Evolutionary conservation across 2,888 invertebrate genomes (phyloP).

Genomic region (Leucoma salicis): DNA sequence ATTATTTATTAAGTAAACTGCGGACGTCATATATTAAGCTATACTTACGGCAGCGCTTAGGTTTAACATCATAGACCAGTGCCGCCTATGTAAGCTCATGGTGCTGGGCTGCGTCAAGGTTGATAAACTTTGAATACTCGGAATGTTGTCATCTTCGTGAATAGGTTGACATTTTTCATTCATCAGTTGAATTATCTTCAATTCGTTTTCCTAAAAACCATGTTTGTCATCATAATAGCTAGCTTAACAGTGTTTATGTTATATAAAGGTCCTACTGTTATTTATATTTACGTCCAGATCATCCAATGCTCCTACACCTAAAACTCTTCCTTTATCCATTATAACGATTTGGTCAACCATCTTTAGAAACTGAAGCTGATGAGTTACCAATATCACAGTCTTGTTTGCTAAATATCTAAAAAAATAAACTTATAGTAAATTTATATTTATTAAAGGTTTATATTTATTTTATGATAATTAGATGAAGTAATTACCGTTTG

Average conservation of each 20-base stretch:
- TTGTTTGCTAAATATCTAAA: slow-evolving; percentile 82
- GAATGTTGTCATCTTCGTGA: slow-evolving; percentile 48
- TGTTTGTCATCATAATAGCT: neutral
- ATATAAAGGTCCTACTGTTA: too few species aligned
- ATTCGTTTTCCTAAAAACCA: slow-evolving; percentile 48
- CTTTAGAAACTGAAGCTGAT: slow-evolving; percentile 91
- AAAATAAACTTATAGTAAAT: neutral
- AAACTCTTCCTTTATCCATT: slow-evolving; percentile 63
- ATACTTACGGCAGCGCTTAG: slow-evolving; percentile 48
- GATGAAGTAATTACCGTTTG: slow-evolving; percentile 49
- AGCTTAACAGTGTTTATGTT: too few species aligned
- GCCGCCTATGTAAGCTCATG: slow-evolving; percentile 53
- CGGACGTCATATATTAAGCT: too few species aligned
- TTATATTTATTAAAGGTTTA: neutral
- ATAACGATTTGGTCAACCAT: slow-evolving; percentile 83
- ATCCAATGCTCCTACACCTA: slow-evolving; percentile 61
- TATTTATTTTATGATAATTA: neutral
- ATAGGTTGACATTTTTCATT: slow-evolving; percentile 60
- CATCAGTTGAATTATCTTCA: slow-evolving; percentile 64
- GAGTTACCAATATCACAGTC: slow-evolving; percentile 89
- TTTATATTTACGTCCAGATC: slow-evolving; percentile 56
- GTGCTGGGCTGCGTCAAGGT: slow-evolving; percentile 45
- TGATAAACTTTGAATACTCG: slow-evolving; percentile 38
- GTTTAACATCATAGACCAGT: slow-evolving; percentile 55
- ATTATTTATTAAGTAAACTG: too few species aligned